These are phyloP conservation scores for Ichneumoninae sp. DNA, from an alignment of 2,888 invertebrate genomes.

Conservation along the genomic window DNA sequence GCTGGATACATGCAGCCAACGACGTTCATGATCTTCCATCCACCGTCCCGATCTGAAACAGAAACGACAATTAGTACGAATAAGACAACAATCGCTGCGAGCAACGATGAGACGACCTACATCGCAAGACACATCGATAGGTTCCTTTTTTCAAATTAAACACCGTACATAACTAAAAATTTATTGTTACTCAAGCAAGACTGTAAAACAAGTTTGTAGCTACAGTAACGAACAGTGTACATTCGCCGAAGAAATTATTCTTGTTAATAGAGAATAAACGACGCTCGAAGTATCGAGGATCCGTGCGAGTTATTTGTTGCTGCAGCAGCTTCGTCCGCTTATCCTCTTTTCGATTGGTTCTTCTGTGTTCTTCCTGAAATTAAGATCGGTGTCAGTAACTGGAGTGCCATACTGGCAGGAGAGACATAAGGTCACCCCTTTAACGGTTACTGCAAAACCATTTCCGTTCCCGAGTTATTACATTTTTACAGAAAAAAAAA, in stretches of 20 bases:
- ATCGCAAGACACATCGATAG: background rate
- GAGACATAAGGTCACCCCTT: background rate
- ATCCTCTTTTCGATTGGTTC: background rate
- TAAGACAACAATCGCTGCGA: background rate
- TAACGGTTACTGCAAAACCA: background rate
- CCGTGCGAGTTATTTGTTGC: background rate
- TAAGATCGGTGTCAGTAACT: background rate
- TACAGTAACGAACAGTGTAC: slow-evolving; percentile 6
- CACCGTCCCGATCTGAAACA: slow-evolving; percentile 44
- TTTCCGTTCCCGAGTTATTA: background rate
- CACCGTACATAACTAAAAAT: background rate
- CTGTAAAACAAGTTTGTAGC: background rate
- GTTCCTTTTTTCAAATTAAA: background rate
- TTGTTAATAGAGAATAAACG: background rate
- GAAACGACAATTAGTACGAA: slow-evolving; percentile 20
- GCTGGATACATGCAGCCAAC: slow-evolving; percentile 1
- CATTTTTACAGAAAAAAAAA: background rate
- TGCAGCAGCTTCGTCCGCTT: background rate
- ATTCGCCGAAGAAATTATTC: background rate
- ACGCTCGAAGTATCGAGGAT: background rate
- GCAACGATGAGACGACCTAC: background rate
- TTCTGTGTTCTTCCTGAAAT: background rate
- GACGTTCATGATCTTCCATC: slow-evolving; percentile 21
- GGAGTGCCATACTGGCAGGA: background rate
- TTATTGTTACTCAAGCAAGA: slow-evolving; percentile 38